Conservation (phyloP, 2,797 vertebrate species). For the Neopelma chrysocephalum region DNA sequence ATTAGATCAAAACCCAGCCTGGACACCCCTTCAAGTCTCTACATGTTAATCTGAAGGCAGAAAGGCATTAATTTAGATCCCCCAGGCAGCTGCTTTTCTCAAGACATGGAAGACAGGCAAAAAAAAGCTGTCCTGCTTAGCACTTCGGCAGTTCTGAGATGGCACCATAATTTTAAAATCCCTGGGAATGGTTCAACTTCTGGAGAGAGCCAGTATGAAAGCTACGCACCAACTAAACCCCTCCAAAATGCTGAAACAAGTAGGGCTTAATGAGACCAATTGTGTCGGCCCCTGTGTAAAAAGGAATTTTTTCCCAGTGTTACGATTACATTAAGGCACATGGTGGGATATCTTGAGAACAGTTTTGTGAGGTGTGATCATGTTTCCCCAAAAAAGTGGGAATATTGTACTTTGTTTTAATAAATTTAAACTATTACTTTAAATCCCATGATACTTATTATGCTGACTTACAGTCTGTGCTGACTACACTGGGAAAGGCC, state of each 20-base stretch:
- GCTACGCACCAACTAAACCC: neutral
- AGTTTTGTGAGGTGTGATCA: slow-evolving; percentile 56
- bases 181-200: neutral
- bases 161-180: slow-evolving; percentile 21
- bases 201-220: neutral
- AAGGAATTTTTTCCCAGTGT: slow-evolving; percentile 27
- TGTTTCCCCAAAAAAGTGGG: neutral
- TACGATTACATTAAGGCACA: slow-evolving; percentile 54
- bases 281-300: neutral
- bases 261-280: neutral
- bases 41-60: neutral
- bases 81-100: neutral
- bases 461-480: slow-evolving; percentile 7
- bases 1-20: neutral
- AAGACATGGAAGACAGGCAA: slow-evolving; percentile 38
- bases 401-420: slow-evolving; percentile 45
- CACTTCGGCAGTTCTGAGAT: slow-evolving; percentile 10
- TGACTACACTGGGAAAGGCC: slow-evolving; percentile 50
- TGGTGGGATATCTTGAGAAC: slow-evolving; percentile 40
- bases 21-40: neutral
- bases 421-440: slow-evolving; percentile 54
- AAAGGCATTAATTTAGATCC: neutral
- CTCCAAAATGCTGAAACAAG: slow-evolving; percentile 4
- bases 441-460: slow-evolving; percentile 44
- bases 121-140: slow-evolving; percentile 19